Conservation (phyloP, 2,113 vertebrate species). For the Mormyrus lacerda region DNA sequence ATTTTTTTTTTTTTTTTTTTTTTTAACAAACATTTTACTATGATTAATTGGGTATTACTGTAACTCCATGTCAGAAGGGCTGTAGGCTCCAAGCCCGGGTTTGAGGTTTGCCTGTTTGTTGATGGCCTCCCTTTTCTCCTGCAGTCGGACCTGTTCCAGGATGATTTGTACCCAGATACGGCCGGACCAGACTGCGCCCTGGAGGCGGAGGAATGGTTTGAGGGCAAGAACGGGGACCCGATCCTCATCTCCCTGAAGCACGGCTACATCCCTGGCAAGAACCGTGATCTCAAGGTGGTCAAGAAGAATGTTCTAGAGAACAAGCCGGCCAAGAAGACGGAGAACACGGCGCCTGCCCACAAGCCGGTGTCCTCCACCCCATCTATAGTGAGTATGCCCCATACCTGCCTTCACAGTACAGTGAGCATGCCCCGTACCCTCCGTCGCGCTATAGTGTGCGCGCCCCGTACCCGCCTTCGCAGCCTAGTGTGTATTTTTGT, state of each 20-base stretch:
- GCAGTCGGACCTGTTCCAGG: conserved; percentile 96
- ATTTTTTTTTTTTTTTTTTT: no score
- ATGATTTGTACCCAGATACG: conserved; percentile 91
- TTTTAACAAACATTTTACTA: neutral
- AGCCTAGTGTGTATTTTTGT: no score
- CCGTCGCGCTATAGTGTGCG: neutral
- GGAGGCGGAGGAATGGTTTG: conserved; percentile 93
- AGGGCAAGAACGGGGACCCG: conserved; percentile 84
- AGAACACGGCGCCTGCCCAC: conserved; percentile 64
- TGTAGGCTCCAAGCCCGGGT: neutral
- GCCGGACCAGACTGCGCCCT: conserved; percentile 82
- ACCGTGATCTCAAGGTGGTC: conserved; percentile 88
- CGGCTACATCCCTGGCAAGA: conserved; percentile 87
- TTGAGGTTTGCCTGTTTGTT: neutral
- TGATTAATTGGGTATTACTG: neutral
- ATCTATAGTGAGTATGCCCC: conserved; percentile 50
- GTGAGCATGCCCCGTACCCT: neutral
- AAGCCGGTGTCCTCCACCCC: conserved; percentile 60
- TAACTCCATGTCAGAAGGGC: neutral
- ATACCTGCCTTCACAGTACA: neutral
- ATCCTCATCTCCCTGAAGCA: conserved; percentile 91
- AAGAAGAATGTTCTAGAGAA: conserved; percentile 87
- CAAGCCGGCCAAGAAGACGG: conserved; percentile 76
- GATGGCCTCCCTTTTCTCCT: conserved; percentile 15
- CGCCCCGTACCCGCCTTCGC: neutral